Evolutionary conservation across 2,888 invertebrate genomes (phyloP).

Genomic region (Melanchra persicariae): DNA sequence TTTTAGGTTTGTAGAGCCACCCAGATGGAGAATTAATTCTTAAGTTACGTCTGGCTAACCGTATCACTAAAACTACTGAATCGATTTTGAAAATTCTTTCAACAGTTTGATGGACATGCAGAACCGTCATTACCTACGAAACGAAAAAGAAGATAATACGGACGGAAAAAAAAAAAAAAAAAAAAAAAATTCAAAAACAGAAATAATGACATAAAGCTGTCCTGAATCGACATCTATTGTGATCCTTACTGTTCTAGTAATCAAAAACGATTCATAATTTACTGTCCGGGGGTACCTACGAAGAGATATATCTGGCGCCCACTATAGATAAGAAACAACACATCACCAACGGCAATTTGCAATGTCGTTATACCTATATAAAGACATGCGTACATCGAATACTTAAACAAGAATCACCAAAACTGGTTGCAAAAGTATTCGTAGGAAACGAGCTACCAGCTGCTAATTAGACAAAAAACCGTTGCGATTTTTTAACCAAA

Average conservation of each 20-base stretch:
- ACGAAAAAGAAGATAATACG: too few species aligned
- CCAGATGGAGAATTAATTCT: neutral
- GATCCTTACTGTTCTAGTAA: too few species aligned
- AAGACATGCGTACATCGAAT: neutral
- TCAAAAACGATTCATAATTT: too few species aligned
- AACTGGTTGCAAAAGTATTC: slow-evolving; percentile 34
- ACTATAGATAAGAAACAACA: neutral
- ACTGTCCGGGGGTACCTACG: too few species aligned
- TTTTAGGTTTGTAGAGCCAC: neutral
- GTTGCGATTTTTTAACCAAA: slow-evolving; percentile 43
- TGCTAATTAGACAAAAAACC: slow-evolving; percentile 39
- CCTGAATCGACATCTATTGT: too few species aligned
- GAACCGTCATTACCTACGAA: neutral
- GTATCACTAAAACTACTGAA: neutral
- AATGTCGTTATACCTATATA: neutral
- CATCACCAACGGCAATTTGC: neutral
- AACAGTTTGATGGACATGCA: neutral
- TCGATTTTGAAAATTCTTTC: neutral
- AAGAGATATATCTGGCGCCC: too few species aligned
- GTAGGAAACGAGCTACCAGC: slow-evolving; percentile 28
- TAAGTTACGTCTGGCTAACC: neutral
- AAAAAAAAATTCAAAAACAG: too few species aligned
- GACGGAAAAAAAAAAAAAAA: too few species aligned
- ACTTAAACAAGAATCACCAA: slow-evolving; percentile 22
- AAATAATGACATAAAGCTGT: too few species aligned